Evolutionary conservation across 1,140 invertebrate genomes (phyloP).

Genomic region (Caenorhabditis briggsae): DNA sequence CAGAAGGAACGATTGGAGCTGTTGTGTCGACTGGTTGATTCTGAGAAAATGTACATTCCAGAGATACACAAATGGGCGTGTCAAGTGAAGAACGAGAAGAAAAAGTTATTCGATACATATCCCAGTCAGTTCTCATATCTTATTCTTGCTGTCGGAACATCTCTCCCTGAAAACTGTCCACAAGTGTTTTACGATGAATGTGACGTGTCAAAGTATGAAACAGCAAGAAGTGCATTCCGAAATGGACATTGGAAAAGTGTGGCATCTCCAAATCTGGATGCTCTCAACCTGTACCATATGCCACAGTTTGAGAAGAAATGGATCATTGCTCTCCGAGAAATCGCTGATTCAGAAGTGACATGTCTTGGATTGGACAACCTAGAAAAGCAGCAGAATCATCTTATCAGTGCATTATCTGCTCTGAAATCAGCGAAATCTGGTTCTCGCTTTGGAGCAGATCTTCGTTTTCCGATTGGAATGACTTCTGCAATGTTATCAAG

Average conservation of each 20-base stretch:
- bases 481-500: conserved; percentile 21
- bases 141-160: conserved; percentile 13
- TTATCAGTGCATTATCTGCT: conserved; percentile 1
- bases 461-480: conserved; percentile 50
- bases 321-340: conserved; percentile 31
- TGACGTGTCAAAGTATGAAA: background rate
- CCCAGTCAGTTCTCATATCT: conserved; percentile 36
- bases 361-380: background rate
- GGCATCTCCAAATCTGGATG: background rate
- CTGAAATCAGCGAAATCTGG: background rate
- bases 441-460: background rate
- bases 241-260: conserved; percentile 31
- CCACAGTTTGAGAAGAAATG: conserved; percentile 30
- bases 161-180: background rate
- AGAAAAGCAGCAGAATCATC: background rate
- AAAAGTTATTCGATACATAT: background rate
- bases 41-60: conserved; percentile 35
- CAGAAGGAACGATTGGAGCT: conserved; percentile 17
- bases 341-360: background rate
- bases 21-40: conserved; percentile 2
- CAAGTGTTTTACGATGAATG: background rate
- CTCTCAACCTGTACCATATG: background rate
- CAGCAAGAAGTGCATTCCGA: conserved; percentile 31
- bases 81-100: background rate
- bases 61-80: conserved; percentile 44